Evolutionary conservation across 1,140 invertebrate genomes (phyloP).

Genomic region (Drosophila mauritiana): DNA sequence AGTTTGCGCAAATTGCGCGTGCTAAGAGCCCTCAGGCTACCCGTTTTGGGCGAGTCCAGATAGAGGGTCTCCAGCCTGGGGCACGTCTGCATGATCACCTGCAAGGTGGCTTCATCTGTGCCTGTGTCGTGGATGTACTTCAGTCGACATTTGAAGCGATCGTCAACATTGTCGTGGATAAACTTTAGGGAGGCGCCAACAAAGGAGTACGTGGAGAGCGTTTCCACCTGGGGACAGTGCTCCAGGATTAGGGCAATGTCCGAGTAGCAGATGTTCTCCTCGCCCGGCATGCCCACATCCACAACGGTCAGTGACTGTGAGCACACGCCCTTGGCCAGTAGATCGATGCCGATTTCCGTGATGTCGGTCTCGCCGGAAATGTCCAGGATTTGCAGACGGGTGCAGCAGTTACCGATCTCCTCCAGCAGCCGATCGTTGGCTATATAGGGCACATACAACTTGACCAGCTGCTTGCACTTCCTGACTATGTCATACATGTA

Average conservation of each 20-base stretch:
- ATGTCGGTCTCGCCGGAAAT: constrained; percentile 88
- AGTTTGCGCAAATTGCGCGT: constrained; percentile 85
- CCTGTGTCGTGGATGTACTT: constrained; percentile 87
- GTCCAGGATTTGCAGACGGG: constrained; percentile 87
- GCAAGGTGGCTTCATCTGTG: constrained; percentile 86
- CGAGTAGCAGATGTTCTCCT: constrained; percentile 87
- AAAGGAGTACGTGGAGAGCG: constrained; percentile 88
- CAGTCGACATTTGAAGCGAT: constrained; percentile 86
- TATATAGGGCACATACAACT: constrained; percentile 88
- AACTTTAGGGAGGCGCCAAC: constrained; percentile 87
- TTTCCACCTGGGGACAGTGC: constrained; percentile 87
- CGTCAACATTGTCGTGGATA: constrained; percentile 85
- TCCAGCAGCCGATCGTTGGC: constrained; percentile 89
- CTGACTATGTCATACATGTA: constrained; percentile 87
- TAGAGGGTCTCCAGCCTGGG: constrained; percentile 87
- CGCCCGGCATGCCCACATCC: constrained; percentile 88
- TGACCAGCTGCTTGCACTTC: constrained; percentile 86
- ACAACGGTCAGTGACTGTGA: constrained; percentile 86
- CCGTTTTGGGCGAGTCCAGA: constrained; percentile 86
- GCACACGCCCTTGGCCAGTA: constrained; percentile 84
- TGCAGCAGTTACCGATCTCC: constrained; percentile 86
- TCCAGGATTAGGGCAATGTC: constrained; percentile 87
- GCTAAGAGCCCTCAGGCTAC: constrained; percentile 85
- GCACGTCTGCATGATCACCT: constrained; percentile 86
- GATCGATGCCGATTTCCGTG: constrained; percentile 87